Base-by-base conservation (phyloP, 2,888 invertebrate genomes). In the Coleophora flavipennella region DNA sequence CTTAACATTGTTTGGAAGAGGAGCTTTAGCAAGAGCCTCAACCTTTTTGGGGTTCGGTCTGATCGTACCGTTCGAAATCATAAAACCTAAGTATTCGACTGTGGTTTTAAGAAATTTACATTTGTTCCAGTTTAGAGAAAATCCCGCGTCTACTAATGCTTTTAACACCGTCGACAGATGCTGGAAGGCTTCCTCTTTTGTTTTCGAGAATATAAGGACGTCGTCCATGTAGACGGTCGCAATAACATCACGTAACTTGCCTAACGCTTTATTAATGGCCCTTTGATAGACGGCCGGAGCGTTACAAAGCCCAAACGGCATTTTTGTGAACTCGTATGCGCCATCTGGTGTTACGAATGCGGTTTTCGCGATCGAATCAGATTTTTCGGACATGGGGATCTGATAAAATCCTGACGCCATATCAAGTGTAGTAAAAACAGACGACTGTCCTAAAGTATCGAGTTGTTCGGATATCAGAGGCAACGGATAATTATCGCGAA, bases 41-140 rank as follows among this genome's bases (percentile, higher is more conserved):
- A 56, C 37, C 35, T 55, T 56, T 2, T 38, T 14, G 1, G 46
- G 36, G 13, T 49, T 58, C 1, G 57, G 55, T 11, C 33, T 49
- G 1, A 55, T 42, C 33, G 39, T 39, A 1, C 55, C 53, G 1
- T 47, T 31, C 13, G 35, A 27, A 4, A 57, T 33, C 0, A 42
- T 26, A 13, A 44, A 46, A 0, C 57, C 57, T 1, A 57, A 26
- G 31, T 50, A 55, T 2, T 53, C 45, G 7, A 57, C 26, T 31
- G 44, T 11, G 1, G 2, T 37, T 44, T 48, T 50, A 34, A 53
- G 34, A 40, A 54, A 53, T 12, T 41, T 42, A 35, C 54, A 53
- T 39, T 56, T 56, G 0, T 13, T 8, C 0, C 53, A 10, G 31
- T 54, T 53, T 2, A 54, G 35, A 1, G 56, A 48, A 33, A 56